These are phyloP conservation scores for Zeuzera pyrina DNA, from an alignment of 2,888 invertebrate species.

Conservation along the genomic window DNA sequence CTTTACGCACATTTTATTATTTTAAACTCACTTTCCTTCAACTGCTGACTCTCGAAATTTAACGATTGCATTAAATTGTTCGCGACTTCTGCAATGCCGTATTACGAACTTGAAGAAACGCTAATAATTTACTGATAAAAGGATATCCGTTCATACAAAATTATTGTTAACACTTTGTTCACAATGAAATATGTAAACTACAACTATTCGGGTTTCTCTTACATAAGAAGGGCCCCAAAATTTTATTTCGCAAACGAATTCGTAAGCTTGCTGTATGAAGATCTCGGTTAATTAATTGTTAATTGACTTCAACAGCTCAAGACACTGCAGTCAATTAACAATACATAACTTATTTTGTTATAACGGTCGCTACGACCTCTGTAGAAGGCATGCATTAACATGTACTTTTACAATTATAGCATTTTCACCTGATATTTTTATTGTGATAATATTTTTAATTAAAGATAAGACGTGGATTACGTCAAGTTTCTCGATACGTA, in stretches of 20 bases:
- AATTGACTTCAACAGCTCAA: slow-evolving; percentile 15
- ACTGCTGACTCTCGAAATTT: slow-evolving; percentile 32
- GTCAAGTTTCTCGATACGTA: slow-evolving; percentile 16
- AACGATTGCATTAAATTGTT: slow-evolving; percentile 40
- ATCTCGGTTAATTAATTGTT: slow-evolving; percentile 4
- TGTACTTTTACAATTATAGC: slow-evolving; percentile 34
- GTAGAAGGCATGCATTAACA: slow-evolving; percentile 30
- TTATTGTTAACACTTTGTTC: not conserved
- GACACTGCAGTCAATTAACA: slow-evolving; percentile 20
- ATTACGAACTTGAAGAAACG: slow-evolving; percentile 10
- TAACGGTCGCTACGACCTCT: slow-evolving; percentile 32
- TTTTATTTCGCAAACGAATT: too few relatives aligned
- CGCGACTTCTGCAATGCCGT: slow-evolving; percentile 34
- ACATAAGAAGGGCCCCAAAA: too few relatives aligned
- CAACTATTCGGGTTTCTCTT: too few relatives aligned
- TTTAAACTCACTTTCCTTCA: slow-evolving; percentile 45
- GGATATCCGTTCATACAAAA: not conserved
- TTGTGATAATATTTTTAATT: slow-evolving; percentile 1
- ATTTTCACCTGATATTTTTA: slow-evolving; percentile 13
- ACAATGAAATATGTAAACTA: too few relatives aligned
- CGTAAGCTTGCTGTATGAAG: not conserved
- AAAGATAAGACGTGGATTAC: not conserved
- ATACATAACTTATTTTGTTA: slow-evolving; percentile 28
- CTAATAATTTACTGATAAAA: slow-evolving; percentile 11
- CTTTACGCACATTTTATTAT: slow-evolving; percentile 42